These are phyloP conservation scores for Falco concolor DNA, from an alignment of 2,797 vertebrate species.

Conservation along the genomic window DNA sequence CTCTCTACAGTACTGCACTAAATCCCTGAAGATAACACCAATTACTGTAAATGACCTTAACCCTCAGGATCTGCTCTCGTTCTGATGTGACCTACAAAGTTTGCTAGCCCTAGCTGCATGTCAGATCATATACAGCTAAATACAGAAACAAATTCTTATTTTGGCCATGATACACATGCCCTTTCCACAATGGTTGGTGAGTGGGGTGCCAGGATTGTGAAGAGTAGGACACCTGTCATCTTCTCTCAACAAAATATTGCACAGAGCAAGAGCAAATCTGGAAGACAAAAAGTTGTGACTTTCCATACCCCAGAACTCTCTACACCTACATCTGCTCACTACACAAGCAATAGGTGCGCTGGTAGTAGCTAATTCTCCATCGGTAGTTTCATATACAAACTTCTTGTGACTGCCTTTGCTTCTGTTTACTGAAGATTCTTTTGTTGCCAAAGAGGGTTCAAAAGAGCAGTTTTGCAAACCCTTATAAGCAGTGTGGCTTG, in stretches of 20 bases:
- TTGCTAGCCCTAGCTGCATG: neutral
- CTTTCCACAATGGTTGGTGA: neutral
- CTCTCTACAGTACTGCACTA: neutral
- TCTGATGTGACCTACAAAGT: neutral
- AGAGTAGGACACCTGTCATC: conserved; percentile 17
- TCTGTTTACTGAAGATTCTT: neutral
- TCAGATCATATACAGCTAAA: neutral
- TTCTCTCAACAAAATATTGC: neutral
- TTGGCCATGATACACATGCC: neutral
- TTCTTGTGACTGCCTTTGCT: neutral
- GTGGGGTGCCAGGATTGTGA: neutral
- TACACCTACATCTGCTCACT: neutral
- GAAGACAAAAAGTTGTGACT: neutral
- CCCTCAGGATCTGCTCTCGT: neutral
- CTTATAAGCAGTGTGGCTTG: neutral
- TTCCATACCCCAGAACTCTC: neutral
- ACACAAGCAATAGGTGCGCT: neutral
- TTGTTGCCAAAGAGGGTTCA: neutral
- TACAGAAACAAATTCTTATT: conserved; percentile 1
- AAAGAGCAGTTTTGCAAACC: neutral
- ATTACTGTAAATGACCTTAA: conserved; percentile 1
- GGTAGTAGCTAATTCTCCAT: neutral
- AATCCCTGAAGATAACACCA: conserved; percentile 2
- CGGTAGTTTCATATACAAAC: neutral
- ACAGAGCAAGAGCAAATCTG: neutral